Evolutionary conservation across 2,888 invertebrate genomes (phyloP).

Genomic region (Sesia bembeciformis): DNA sequence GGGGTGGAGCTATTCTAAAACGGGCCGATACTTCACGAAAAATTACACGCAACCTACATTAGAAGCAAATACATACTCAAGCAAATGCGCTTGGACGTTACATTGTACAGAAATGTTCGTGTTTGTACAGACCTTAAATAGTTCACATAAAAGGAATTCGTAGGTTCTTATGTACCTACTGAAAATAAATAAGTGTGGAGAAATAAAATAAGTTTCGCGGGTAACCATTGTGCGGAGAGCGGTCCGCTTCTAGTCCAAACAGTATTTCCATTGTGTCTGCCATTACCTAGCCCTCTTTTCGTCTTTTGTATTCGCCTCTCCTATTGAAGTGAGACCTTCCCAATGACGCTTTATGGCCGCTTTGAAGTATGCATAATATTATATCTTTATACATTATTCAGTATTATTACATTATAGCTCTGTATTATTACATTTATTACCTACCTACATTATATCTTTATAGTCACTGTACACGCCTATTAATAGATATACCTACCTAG

Average conservation of each 20-base stretch:
- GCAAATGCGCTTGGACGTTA: too few relatives aligned
- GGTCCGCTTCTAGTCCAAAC: constrained; percentile 63
- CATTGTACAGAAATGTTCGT: too few relatives aligned
- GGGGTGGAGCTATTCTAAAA: too few relatives aligned
- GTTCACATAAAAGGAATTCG: constrained; percentile 8
- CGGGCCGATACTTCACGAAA: too few relatives aligned
- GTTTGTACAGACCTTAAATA: too few relatives aligned
- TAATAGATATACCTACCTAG: too few relatives aligned
- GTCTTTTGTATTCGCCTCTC: constrained; percentile 65
- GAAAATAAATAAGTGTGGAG: constrained; percentile 58
- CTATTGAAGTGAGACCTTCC: constrained; percentile 70
- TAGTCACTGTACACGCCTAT: neutral
- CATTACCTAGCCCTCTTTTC: constrained; percentile 72
- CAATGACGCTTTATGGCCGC: constrained; percentile 64
- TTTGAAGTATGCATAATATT: constrained; percentile 63
- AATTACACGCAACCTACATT: too few relatives aligned
- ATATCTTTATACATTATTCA: neutral
- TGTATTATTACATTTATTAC: neutral
- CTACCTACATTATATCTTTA: neutral
- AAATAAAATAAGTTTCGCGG: constrained; percentile 66
- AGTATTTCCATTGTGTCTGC: constrained; percentile 69
- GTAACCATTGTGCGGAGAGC: constrained; percentile 53
- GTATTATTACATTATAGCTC: constrained; percentile 1
- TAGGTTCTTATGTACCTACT: constrained; percentile 19
- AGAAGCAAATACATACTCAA: too few relatives aligned